Evolutionary conservation across 2,888 invertebrate species (phyloP), one percentile per base, ranked within the genome.

Genomic region (Phaonia tiefii): DNA sequence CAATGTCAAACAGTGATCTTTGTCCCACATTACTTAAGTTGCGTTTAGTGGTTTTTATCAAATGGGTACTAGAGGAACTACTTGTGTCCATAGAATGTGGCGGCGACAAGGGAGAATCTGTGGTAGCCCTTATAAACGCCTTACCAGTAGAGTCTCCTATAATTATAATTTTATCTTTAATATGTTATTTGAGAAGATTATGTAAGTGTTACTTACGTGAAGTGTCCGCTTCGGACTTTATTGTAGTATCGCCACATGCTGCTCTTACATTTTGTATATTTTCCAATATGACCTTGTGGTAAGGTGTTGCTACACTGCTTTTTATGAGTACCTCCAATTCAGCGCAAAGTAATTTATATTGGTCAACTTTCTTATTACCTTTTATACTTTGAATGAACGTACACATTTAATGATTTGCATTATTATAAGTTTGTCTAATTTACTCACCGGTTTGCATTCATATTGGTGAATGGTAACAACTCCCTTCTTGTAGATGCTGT

Each of bases 261-360:
- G 86, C 85, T 10, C 88, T 86, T 2, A 89, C 82, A 39, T 98
- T 98, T 26, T 96, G 92, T 58, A 98, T 91, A 87, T 96, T 96
- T 65, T 95, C 94, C 58, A 97, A 91, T 17, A 98, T 92, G 76
- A 94, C 93, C 80, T 94, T 93, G 88, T 98, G 98, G 84, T 94
- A 94, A 2, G 94, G 92, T 0, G 97, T 95, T 70, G 95, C 95
- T 26, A 95, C 93, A 89, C 96, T 95, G 26, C 94, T 93, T 72
- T 96, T 94, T 0, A 98, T 91, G 44, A 98, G 92, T 11, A 94
- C 94, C 89, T 98, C 98, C 63, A 98, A 90, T 89, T 99, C 98
- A 37, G 93, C 93, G 96, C 98, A 99, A 89, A 98, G 93, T 31
- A 96, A 93, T 58, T 96, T 94, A 92, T 98, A 98, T 86, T 97